A percentile compares a stretch with the other conserved stretches of the same genome.
Evolutionary conservation across 2,888 invertebrate species (phyloP).

Genomic region (Phoronis australis): DNA sequence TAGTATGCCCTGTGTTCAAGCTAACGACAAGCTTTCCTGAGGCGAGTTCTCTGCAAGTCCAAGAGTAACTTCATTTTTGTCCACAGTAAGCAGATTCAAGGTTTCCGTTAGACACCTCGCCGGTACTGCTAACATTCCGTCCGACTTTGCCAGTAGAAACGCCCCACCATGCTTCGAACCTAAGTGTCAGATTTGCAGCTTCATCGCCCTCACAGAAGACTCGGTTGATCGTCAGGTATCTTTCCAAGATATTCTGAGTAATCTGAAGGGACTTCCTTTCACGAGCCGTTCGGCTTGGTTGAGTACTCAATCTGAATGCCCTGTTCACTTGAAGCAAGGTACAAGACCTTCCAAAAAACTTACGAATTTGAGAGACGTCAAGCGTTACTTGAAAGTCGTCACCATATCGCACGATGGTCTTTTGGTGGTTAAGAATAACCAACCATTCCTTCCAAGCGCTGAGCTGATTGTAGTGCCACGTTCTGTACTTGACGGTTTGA

Average conservation of each 20-base stretch:
- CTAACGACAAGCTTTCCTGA: constrained; percentile 10
- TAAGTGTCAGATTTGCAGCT: constrained; percentile 13
- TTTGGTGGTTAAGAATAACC: constrained; percentile 6
- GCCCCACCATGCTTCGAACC: constrained; percentile 12
- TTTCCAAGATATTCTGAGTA: constrained; percentile 2
- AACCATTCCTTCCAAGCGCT: constrained; percentile 3
- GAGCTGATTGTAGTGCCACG: constrained; percentile 11
- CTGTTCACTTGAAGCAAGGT: constrained; percentile 19
- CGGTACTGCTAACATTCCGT: constrained; percentile 9
- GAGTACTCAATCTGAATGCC: constrained; percentile 13
- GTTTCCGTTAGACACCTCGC: constrained; percentile 6
- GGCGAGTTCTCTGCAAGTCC: constrained; percentile 19
- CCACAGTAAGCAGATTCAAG: constrained; percentile 12
- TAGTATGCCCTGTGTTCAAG: constrained; percentile 15
- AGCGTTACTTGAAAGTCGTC: constrained; percentile 9
- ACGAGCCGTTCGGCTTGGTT: constrained; percentile 12
- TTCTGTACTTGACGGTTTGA: constrained; percentile 7
- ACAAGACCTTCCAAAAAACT: constrained; percentile 23
- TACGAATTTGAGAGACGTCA: constrained; percentile 17
- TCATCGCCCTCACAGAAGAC: constrained; percentile 3
- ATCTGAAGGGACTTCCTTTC: constrained; percentile 7
- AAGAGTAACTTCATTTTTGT: constrained; percentile 11
- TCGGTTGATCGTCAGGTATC: constrained; percentile 7
- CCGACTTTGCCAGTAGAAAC: constrained; percentile 14
- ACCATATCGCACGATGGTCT: constrained; percentile 11